phyloP scores from a whole-genome alignment of 2,888 invertebrate genomes.

The Horisme vitalbata region DNA sequence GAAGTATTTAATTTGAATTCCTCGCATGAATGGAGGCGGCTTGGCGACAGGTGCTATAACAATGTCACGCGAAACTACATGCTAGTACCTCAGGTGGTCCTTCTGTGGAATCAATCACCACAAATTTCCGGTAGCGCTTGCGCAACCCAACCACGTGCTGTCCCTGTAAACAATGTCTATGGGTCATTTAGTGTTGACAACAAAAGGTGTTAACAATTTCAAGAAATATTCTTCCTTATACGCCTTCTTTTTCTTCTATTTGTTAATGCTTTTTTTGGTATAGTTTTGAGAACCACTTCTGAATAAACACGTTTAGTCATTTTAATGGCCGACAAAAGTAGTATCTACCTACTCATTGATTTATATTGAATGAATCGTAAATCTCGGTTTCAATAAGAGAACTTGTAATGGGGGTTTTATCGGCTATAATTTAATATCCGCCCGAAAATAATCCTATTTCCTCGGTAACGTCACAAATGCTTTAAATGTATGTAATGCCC shows the following conservation, averaged over 20 bases:
- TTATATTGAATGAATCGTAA: constrained; percentile 51
- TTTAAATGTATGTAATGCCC: constrained; percentile 32
- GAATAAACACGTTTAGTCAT: not conserved
- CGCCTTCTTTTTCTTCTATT: too few species aligned
- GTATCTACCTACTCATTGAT: constrained; percentile 36
- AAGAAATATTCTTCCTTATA: too few species aligned
- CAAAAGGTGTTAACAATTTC: constrained; percentile 51
- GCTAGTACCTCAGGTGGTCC: constrained; percentile 32
- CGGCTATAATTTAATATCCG: constrained; percentile 81
- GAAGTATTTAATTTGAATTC: constrained; percentile 51
- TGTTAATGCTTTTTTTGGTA: not conserved
- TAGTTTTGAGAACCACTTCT: not conserved
- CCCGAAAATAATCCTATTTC: constrained; percentile 73
- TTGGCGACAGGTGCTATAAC: constrained; percentile 52
- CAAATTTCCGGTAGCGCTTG: constrained; percentile 66
- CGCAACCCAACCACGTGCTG: constrained; percentile 67
- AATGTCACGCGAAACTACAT: constrained; percentile 44
- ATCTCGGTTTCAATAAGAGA: constrained; percentile 58
- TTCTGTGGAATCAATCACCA: constrained; percentile 29
- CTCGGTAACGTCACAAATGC: constrained; percentile 52
- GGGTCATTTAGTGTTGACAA: constrained; percentile 49
- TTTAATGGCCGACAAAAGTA: constrained; percentile 2
- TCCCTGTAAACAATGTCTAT: constrained; percentile 47
- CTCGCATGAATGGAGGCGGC: constrained; percentile 44
- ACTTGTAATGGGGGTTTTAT: constrained; percentile 63